A percentile compares a stretch with the other conserved stretches of the same genome.
Evolutionary conservation across 2,113 vertebrate genomes (phyloP).

Genomic region (Xenopus borealis): DNA sequence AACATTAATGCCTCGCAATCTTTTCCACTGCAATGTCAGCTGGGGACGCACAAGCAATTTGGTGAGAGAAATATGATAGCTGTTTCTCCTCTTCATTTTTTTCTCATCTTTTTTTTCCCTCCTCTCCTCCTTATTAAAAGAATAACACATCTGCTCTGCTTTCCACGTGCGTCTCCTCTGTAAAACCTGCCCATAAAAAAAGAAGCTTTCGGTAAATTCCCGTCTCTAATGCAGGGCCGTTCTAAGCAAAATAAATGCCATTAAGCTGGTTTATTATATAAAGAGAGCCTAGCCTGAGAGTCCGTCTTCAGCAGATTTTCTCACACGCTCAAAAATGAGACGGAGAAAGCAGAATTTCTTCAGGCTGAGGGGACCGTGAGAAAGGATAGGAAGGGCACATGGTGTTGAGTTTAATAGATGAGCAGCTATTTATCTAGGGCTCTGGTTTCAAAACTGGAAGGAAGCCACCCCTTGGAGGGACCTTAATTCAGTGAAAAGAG

Average conservation of each 20-base stretch:
- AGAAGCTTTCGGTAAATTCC: neutral
- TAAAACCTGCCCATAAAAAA: slow-evolving; percentile 7
- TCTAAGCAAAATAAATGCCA: slow-evolving; percentile 17
- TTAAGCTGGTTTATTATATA: slow-evolving; percentile 11
- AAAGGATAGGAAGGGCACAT: too few species aligned
- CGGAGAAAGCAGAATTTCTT: too few species aligned
- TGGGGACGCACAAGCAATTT: slow-evolving; percentile 4
- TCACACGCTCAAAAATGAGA: neutral
- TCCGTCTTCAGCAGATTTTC: neutral
- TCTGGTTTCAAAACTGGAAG: too few species aligned
- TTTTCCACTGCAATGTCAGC: slow-evolving; percentile 14
- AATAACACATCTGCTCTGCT: slow-evolving; percentile 10
- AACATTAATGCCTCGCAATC: slow-evolving; percentile 1
- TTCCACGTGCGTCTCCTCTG: neutral
- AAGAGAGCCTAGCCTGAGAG: neutral
- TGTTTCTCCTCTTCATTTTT: neutral
- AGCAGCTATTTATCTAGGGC: too few species aligned
- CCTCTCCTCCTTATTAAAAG: neutral
- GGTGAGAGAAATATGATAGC: slow-evolving; percentile 4
- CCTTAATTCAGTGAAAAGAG: too few species aligned
- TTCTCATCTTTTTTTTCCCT: too few species aligned
- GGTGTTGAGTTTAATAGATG: too few species aligned
- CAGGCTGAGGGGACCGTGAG: too few species aligned
- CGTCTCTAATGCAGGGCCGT: neutral
- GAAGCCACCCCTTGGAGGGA: too few species aligned